Evolutionary conservation across 2,888 invertebrate genomes (phyloP), one percentile per base, ranked within the genome.

Genomic region (Melangyna quadrimaculata): DNA sequence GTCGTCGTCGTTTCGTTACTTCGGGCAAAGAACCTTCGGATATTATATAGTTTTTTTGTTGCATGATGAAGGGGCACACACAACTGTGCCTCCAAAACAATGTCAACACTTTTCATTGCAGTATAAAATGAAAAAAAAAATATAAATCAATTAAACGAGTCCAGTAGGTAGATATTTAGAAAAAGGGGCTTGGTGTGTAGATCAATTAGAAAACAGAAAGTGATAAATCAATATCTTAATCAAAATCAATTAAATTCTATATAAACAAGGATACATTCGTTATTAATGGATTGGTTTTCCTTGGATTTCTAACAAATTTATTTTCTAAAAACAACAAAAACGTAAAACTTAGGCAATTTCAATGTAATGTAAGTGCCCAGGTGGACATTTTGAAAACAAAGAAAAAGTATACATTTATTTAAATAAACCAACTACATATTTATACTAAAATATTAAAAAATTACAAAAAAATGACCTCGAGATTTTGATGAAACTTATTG

Each of bases 11-110:
- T 57, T 22, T 45, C 9, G 24, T 48, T 32, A 27, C 72, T 55
- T 45, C 17, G 57, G 9, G n/a, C 32, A 45, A 43, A 37, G 12
- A 73, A 79, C 73, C 73, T 79, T 79, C 67, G 37, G 5, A 37
- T 32, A n/a, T 3, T 48, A 14, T 24, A 45, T 7, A 27, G 4
- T 3, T 2, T 37, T 5, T 27, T 40, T 10, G 27, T 65, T 37
- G 51, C 63, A 17, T 29, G 45, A 19, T 45, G 27, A 27, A n/a
- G 63, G 45, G 71, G 27, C n/a, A 17, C 37, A 37, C 48, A 51
- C 22, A 67, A 51, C 35, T 40, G 40, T 73, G 43, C 59, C 57
- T 59, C 48, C 45, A 32, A 35, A 67, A 17, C 79, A 79, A 61
- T 72, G 67, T 59, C 59, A 67, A 61, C 32, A 59, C 40, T 53